These are phyloP conservation scores for Dipodomys spectabilis DNA, from an alignment of 2,113 vertebrate genomes.

Conservation along the genomic window DNA sequence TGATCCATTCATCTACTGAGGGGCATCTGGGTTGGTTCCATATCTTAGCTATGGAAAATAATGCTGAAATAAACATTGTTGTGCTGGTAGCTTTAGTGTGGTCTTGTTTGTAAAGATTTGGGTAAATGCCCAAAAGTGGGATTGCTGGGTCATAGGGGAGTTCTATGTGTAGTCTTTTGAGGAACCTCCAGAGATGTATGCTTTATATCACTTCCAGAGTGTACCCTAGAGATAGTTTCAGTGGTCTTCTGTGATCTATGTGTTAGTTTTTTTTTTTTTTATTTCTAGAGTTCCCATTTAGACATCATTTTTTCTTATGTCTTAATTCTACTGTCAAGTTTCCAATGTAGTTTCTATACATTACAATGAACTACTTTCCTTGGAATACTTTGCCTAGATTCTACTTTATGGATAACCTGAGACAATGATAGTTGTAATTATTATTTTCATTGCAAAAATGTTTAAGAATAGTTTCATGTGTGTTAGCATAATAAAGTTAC, in stretches of 20 bases:
- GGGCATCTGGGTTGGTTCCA: no score
- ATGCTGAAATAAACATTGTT: no score
- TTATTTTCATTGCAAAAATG: conserved; percentile 19
- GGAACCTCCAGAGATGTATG: no score
- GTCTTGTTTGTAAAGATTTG: no score
- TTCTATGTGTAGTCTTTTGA: no score
- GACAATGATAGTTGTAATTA: conserved; percentile 8
- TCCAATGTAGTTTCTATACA: not conserved
- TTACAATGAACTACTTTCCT: conserved; percentile 35
- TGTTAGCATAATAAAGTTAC: not conserved
- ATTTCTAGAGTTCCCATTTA: not conserved
- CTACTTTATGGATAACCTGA: conserved; percentile 8
- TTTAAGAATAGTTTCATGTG: not conserved
- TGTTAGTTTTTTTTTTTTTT: not conserved
- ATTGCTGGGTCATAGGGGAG: no score
- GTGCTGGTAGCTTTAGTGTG: no score
- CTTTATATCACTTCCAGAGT: conserved; percentile 13
- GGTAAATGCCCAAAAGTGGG: no score
- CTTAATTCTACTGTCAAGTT: not conserved
- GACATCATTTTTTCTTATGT: not conserved
- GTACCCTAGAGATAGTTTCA: not conserved
- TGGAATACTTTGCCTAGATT: conserved; percentile 14
- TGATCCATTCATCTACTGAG: no score
- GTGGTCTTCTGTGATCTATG: not conserved
- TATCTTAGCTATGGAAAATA: no score